Percentiles rank a stretch among this genome's conserved stretches.
phyloP scores from a whole-genome alignment of 2,888 invertebrate genomes.

The Dynastes maya region DNA sequence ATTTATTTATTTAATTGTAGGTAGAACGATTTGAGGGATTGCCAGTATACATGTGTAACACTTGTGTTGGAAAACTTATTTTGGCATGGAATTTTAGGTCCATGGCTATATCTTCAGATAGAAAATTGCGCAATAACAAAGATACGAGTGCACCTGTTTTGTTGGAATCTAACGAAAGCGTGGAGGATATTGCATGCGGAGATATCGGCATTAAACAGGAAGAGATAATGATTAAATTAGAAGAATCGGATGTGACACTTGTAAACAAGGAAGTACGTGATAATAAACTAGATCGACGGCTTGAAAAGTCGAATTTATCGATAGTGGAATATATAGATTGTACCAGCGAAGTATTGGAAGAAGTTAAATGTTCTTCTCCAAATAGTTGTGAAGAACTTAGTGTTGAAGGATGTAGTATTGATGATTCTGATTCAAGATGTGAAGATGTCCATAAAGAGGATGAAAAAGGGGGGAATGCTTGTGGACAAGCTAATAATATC shows the following conservation, averaged over 20 bases:
- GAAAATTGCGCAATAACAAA: neutral
- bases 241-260: neutral
- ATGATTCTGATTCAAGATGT: neutral
- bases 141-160: neutral
- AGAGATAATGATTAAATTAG: neutral
- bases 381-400: neutral
- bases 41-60: neutral
- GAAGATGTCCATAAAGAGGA: neutral
- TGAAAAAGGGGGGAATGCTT: neutral
- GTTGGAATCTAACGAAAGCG: neutral
- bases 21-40: neutral
- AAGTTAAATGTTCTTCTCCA: too few relatives aligned
- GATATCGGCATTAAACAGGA: neutral
- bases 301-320: too few relatives aligned
- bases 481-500: too few relatives aligned
- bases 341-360: too few relatives aligned
- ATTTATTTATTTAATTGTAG: neutral
- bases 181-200: neutral
- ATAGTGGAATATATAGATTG: too few relatives aligned
- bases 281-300: too few relatives aligned
- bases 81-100: conserved; percentile 7
- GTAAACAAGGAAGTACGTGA: neutral
- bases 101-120: neutral
- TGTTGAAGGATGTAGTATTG: neutral
- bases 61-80: conserved; percentile 1